Conservation (phyloP, 1,140 invertebrate species). For the Cydia fagiglandana region DNA sequence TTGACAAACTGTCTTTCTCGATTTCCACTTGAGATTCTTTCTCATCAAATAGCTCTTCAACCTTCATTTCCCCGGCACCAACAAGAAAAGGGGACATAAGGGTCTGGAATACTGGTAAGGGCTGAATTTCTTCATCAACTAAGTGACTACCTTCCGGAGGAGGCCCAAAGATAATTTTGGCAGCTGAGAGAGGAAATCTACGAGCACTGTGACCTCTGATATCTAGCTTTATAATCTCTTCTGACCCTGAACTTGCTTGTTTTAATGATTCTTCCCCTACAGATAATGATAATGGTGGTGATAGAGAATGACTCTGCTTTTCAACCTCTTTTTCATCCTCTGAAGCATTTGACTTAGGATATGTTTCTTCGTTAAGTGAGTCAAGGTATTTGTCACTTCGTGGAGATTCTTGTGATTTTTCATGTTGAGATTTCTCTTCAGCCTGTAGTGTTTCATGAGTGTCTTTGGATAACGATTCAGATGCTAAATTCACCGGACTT, state of each 20-base stretch:
- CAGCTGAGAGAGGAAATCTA: constrained; percentile 58
- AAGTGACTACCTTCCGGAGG: constrained; percentile 60
- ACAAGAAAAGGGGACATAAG: constrained; percentile 66
- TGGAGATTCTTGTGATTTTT: constrained; percentile 50
- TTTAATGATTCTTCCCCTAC: constrained; percentile 41
- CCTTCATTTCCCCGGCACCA: constrained; percentile 53
- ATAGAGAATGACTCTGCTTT: neutral
- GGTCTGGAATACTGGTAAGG: constrained; percentile 61
- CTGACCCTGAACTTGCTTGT: constrained; percentile 61
- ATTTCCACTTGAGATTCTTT: constrained; percentile 39
- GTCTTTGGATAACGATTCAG: constrained; percentile 66
- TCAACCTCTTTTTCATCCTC: constrained; percentile 19
- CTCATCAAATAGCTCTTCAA: constrained; percentile 61
- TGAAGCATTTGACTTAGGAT: constrained; percentile 42
- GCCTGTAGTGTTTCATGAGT: constrained; percentile 40
- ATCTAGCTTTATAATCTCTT: constrained; percentile 76
- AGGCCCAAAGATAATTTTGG: constrained; percentile 72
- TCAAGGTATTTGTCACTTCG: constrained; percentile 61
- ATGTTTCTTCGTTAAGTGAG: constrained; percentile 62
- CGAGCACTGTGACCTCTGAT: constrained; percentile 70
- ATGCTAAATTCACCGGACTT: constrained; percentile 63
- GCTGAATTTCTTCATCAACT: constrained; percentile 51
- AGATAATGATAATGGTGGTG: constrained; percentile 19
- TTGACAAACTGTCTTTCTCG: constrained; percentile 42
- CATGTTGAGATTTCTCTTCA: constrained; percentile 34